A percentile compares a stretch with the other conserved stretches of the same genome.
These are phyloP conservation scores for Lasioglossum leucozonium DNA, from an alignment of 2,888 invertebrate genomes.

Conservation along the genomic window DNA sequence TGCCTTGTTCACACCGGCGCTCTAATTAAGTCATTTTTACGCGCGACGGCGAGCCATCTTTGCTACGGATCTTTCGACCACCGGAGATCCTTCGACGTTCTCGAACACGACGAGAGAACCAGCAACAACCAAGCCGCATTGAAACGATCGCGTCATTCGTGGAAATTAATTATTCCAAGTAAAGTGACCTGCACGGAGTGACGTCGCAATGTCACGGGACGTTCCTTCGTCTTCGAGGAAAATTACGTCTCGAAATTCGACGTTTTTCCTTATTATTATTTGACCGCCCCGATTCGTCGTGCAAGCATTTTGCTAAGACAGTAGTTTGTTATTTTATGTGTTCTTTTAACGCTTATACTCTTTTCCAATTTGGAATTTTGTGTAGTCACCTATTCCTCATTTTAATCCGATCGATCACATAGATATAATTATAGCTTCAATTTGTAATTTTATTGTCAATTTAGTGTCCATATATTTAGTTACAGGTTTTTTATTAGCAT, in stretches of 20 bases:
- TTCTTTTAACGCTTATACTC: not conserved
- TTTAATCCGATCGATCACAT: not conserved
- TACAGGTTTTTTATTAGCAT: not conserved
- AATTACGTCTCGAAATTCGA: not conserved
- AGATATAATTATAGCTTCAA: not conserved
- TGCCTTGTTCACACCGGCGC: constrained; percentile 50
- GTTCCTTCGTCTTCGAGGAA: not conserved
- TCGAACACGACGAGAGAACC: not conserved
- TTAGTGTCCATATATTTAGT: too few species aligned
- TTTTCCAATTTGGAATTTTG: not conserved
- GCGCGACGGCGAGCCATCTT: constrained; percentile 47
- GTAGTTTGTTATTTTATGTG: not conserved
- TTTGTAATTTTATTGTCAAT: not conserved
- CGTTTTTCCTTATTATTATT: not conserved
- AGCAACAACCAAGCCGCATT: not conserved
- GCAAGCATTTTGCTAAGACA: not conserved
- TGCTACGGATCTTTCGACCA: constrained; percentile 35
- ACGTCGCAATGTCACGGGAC: not conserved
- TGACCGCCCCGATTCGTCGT: not conserved
- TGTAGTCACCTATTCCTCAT: not conserved
- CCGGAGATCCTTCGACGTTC: constrained; percentile 20
- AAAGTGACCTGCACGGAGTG: not conserved
- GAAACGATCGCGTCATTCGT: not conserved
- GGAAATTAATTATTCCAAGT: not conserved
- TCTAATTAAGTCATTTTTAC: constrained; percentile 66